phyloP scores from a whole-genome alignment of 2,113 vertebrate genomes.

The Otolemur garnettii region DNA sequence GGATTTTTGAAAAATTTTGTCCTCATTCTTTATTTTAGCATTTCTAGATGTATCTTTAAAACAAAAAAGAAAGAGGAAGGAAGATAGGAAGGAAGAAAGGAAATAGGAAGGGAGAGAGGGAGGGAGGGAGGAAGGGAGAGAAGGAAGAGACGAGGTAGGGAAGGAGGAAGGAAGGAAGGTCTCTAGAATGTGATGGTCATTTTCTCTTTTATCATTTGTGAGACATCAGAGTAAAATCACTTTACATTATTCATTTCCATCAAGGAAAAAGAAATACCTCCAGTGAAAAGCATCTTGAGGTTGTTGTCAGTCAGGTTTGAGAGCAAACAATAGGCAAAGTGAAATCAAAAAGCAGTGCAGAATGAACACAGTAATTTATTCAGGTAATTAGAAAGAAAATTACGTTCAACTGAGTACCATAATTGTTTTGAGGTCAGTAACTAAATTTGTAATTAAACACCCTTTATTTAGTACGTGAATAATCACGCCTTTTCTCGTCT shows the following conservation, averaged over 20 bases:
- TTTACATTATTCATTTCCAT: slow-evolving; percentile 70
- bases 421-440: slow-evolving; percentile 80
- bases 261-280: slow-evolving; percentile 60
- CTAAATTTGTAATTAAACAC: slow-evolving; percentile 77
- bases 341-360: slow-evolving; percentile 66
- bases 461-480: slow-evolving; percentile 69
- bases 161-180: not conserved
- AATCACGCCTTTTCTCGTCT: slow-evolving; percentile 42
- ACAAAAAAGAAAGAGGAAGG: not conserved
- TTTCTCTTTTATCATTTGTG: slow-evolving; percentile 66
- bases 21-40: not conserved
- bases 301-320: slow-evolving; percentile 63
- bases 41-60: slow-evolving; percentile 25
- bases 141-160: too few species aligned
- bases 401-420: slow-evolving; percentile 46
- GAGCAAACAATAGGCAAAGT: slow-evolving; percentile 73
- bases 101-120: too few species aligned
- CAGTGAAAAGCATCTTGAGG: slow-evolving; percentile 54
- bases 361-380: slow-evolving; percentile 75
- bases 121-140: too few species aligned
- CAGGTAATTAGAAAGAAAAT: slow-evolving; percentile 77
- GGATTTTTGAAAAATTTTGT: not conserved
- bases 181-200: slow-evolving; percentile 43
- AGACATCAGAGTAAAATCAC: slow-evolving; percentile 63
- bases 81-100: too few species aligned